phyloP scores from a whole-genome alignment of 2,797 vertebrate species.

The Anas capensis region DNA sequence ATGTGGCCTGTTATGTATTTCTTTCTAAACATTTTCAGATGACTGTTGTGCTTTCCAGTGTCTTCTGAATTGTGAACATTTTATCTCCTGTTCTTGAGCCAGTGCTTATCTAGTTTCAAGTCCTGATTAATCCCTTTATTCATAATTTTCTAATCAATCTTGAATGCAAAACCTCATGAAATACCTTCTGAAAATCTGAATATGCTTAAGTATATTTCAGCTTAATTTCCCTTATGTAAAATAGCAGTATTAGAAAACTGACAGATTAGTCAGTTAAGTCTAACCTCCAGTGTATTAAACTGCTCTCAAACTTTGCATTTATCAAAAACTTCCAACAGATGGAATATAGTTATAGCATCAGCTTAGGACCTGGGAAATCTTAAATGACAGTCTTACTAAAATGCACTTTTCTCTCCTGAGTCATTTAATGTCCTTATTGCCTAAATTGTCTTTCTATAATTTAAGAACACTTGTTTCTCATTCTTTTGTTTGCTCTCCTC shows the following conservation, averaged over 20 bases:
- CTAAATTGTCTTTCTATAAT: neutral
- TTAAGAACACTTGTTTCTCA: neutral
- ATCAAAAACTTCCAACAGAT: neutral
- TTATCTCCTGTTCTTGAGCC: neutral
- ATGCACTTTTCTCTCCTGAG: neutral
- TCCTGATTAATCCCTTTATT: constrained; percentile 12
- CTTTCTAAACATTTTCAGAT: neutral
- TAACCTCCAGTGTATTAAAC: neutral
- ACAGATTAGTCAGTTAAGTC: neutral
- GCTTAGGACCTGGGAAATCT: neutral
- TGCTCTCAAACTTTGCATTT: neutral
- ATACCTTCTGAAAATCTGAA: constrained; percentile 10
- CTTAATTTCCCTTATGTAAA: constrained; percentile 18
- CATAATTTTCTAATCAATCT: constrained; percentile 1
- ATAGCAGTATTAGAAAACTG: neutral
- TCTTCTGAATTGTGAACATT: neutral
- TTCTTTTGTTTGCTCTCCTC: neutral
- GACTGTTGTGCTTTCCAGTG: neutral
- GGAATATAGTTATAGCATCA: neutral
- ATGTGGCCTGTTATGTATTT: neutral
- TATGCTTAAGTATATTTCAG: neutral
- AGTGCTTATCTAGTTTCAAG: neutral
- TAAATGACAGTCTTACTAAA: neutral
- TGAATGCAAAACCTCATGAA: neutral
- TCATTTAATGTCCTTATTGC: neutral